Percentiles rank a stretch among this genome's conserved stretches.
Evolutionary conservation across 1,140 invertebrate genomes (phyloP).

Genomic region (Drosophila bifasciata): DNA sequence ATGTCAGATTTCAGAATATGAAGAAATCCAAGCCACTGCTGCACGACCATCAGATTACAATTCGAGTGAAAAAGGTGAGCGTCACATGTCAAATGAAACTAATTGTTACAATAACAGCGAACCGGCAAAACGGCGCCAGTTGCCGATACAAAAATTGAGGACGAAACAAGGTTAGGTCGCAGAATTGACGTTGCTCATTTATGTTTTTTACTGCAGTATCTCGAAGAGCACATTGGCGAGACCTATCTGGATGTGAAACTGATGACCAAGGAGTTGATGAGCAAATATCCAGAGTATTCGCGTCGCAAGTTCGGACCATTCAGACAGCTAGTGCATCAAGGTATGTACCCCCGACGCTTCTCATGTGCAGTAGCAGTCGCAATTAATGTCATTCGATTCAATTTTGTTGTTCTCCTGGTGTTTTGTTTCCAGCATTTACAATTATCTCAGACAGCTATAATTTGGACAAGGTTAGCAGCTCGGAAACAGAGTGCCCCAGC

Average conservation of each 20-base stretch:
- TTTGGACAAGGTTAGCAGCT: slow-evolving; percentile 83
- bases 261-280: slow-evolving; percentile 90
- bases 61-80: slow-evolving; percentile 77
- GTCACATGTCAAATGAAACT: too few species aligned
- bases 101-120: not conserved
- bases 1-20: slow-evolving; percentile 58
- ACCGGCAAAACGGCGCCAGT: slow-evolving; percentile 14
- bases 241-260: slow-evolving; percentile 89
- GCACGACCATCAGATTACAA: slow-evolving; percentile 76
- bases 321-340: slow-evolving; percentile 87
- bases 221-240: slow-evolving; percentile 89
- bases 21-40: slow-evolving; percentile 75
- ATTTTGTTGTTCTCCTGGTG: not conserved
- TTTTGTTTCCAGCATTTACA: slow-evolving; percentile 84
- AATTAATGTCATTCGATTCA: not conserved
- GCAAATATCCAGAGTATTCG: slow-evolving; percentile 89
- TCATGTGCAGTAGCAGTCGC: slow-evolving; percentile 2
- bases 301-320: slow-evolving; percentile 89
- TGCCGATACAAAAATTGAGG: slow-evolving; percentile 4
- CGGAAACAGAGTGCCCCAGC: slow-evolving; percentile 44
- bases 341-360: too few species aligned
- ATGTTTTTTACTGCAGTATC: slow-evolving; percentile 84
- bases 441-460: slow-evolving; percentile 86
- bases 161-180: slow-evolving; percentile 70
- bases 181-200: slow-evolving; percentile 21